Evolutionary conservation across 2,113 vertebrate genomes (phyloP), one percentile per base, ranked within the genome.

Genomic region (Prionailurus viverrinus): DNA sequence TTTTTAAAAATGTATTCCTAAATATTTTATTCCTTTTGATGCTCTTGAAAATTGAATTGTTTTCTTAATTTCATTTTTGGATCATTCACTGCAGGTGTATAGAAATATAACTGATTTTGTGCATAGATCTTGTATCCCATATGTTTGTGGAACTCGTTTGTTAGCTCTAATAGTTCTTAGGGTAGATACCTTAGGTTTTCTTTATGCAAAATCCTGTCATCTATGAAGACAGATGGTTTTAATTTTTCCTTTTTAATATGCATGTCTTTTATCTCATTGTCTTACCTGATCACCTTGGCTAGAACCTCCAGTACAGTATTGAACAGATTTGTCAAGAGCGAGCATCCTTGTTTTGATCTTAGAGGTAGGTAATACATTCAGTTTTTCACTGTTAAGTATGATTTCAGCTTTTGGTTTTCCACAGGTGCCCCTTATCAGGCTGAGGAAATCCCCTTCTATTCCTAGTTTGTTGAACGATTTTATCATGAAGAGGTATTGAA

Each of bases 121-220:
- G 19, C 78, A 31, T 39, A 65, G 41, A 29, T 61, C 41, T 94
- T 80, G 23, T 86, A 18, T 82, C 45, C 61, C 71, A 33, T 18
- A 88, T 66, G 29, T 18, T 73, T 94, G 18, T 48, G 48, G 13
- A 87, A 78, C 53, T 96, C 39, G 13, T 90, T 76, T 69, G 51
- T 94, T 71, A 91, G 21, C 76, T 95, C n/a, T 76, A 48, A 39
- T 58, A 79, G 48, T 23, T 69, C 53, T 96, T 80, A 58, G 53
- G 74, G 69, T 33, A 27, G 41, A 51, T 53, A 33, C 23, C 3
- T 83, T 76, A 63, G 55, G 63, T 65, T 89, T 87, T 90, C 58
- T 65, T 84, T 48, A 53, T 76, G 79, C 2, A 73, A 53, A 36
- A 45, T 73, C 14, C 36, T 41, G 5, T 48, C 65, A 48, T 85